A percentile compares a stretch with the other conserved stretches of the same genome.
These are phyloP conservation scores for Blastobasis lacticolella DNA, from an alignment of 2,888 invertebrate genomes.

Conservation along the genomic window DNA sequence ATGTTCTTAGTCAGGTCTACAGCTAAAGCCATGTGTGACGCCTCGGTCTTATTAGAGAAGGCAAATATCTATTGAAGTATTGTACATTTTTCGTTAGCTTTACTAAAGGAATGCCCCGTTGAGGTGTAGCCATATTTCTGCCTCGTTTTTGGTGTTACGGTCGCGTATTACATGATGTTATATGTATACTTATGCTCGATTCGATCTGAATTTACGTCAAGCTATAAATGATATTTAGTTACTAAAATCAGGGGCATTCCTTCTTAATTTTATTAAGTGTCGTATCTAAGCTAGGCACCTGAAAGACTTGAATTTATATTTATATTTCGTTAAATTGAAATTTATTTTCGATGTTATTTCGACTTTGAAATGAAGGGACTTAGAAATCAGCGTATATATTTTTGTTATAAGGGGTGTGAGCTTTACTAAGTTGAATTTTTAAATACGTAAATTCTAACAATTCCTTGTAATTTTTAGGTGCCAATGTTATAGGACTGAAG, in stretches of 20 bases:
- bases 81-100: conserved; percentile 10
- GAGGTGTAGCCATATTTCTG: too few relatives aligned
- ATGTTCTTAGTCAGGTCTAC: conserved; percentile 89
- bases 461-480: conserved; percentile 5
- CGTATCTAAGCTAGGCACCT: conserved; percentile 38
- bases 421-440: not conserved
- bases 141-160: too few relatives aligned
- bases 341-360: not conserved
- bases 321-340: not conserved
- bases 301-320: conserved; percentile 23
- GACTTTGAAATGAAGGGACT: too few relatives aligned
- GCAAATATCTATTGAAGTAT: conserved; percentile 60
- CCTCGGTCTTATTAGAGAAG: conserved; percentile 65
- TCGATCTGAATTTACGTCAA: too few relatives aligned
- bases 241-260: too few relatives aligned
- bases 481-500: conserved; percentile 6
- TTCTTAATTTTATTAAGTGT: too few relatives aligned
- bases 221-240: too few relatives aligned
- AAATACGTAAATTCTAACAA: not conserved
- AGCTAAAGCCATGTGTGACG: conserved; percentile 88
- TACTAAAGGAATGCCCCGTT: conserved; percentile 3
- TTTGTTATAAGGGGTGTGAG: too few relatives aligned
- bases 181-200: too few relatives aligned
- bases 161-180: too few relatives aligned
- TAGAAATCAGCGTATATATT: too few relatives aligned